phyloP scores from a whole-genome alignment of 2,797 vertebrate genomes.

The Ispidina picta region DNA sequence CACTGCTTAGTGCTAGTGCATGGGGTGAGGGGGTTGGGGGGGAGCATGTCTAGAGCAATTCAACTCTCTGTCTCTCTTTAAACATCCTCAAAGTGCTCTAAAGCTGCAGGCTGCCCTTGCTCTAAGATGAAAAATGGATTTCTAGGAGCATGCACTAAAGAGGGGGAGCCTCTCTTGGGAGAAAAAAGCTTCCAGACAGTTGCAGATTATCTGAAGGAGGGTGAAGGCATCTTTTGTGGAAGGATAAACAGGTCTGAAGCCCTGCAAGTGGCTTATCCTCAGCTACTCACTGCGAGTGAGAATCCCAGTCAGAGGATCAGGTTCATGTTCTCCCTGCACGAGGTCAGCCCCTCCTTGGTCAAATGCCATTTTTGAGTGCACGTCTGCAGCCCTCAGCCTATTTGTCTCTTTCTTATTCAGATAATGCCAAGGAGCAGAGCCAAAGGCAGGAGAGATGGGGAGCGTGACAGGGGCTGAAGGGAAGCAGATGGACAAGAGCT shows the following conservation, averaged over 20 bases:
- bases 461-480: conserved; percentile 28
- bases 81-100: not conserved
- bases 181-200: not conserved
- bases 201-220: not conserved
- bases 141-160: not conserved
- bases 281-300: accelerated
- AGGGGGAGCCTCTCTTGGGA: not conserved
- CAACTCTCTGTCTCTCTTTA: not conserved
- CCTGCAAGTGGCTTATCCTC: not conserved
- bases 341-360: not conserved
- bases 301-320: not conserved
- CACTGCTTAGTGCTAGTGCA: not conserved
- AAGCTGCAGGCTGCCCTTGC: not conserved
- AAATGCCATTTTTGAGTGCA: not conserved
- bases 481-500: conserved; percentile 31
- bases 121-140: not conserved
- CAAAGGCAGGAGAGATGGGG: not conserved
- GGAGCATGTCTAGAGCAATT: not conserved
- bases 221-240: not conserved
- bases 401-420: conserved; percentile 37
- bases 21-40: not conserved
- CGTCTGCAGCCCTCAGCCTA: not conserved
- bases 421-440: conserved; percentile 36
- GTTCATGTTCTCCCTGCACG: not conserved
- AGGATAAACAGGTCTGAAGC: not conserved